Evolutionary conservation across 2,888 invertebrate species (phyloP), one percentile per base, ranked within the genome.

Genomic region (Calephelis perditalis): DNA sequence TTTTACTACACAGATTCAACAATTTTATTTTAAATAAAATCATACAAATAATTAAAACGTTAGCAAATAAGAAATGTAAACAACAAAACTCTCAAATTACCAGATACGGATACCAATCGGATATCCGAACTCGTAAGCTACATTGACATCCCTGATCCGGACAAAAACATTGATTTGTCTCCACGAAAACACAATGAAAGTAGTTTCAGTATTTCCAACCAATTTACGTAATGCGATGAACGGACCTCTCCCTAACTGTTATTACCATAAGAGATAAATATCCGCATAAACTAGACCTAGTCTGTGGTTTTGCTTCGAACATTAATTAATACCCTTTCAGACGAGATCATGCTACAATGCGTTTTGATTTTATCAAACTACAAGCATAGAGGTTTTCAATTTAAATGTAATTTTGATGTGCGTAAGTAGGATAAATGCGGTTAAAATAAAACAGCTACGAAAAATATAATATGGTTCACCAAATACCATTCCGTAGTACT

Each of bases 151-250:
- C 35, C 52, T 52, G 35, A 52, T 52, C 35, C 35, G 11, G 6
- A 60, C 61, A 64, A 64, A 65, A 65, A 64, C 62, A 67, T 67
- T 67, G 67, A 67, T 65, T 65, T 61, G 65, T 65, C 59, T 55
- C 58, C 64, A 55, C 55, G 57, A 76, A 74, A 78, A 78, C 75
- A 77, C 74, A 77, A 75, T 77, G 77, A 76, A 77, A 81, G 63
- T 79, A 78, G 77, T 78, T 40, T 75, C 70, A 72, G 68, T 71
- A 71, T 79, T 81, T 82, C 82, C 81, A 77, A 75, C 74, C 84
- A 81, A 84, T 84, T 84, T 84, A 79, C 81, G 80, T 84, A 82
- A 84, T 82, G 79, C 70, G 79, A 78, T 81, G 77, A 60, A 40
- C 58, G 11, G 46, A 12, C 36, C 54, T 62, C 52, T 61, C 56